Conservation (phyloP, 2,113 vertebrate genomes). For the Anthoscopus minutus region DNA sequence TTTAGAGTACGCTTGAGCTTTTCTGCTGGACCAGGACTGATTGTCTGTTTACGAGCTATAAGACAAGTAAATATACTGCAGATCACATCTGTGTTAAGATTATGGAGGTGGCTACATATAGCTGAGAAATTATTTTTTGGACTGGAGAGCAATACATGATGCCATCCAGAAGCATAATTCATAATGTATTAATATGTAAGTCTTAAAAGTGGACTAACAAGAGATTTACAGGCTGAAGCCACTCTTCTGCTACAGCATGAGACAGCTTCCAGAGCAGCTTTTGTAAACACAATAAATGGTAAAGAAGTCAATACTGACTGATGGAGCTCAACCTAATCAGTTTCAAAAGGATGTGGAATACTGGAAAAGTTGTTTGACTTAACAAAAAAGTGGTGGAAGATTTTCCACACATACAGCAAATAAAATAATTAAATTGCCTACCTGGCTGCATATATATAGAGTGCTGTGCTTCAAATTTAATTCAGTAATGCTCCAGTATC, state of each 20-base stretch:
- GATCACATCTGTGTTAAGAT: neutral
- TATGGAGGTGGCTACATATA: neutral
- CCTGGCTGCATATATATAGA: neutral
- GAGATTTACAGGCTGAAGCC: slow-evolving; percentile 38
- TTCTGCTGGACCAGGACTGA: neutral
- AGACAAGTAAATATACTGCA: neutral
- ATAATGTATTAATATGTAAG: slow-evolving; percentile 34
- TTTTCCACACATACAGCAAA: neutral
- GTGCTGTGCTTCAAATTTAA: neutral
- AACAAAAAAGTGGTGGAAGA: neutral
- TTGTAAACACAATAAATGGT: neutral
- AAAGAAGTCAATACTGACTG: neutral
- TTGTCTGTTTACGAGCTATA: neutral
- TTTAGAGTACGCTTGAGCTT: neutral
- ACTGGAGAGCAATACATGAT: neutral
- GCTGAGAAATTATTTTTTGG: neutral
- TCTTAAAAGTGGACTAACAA: slow-evolving; percentile 14
- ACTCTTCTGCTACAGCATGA: slow-evolving; percentile 13
- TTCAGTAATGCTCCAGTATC: neutral
- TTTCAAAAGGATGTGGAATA: neutral
- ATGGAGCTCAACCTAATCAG: neutral
- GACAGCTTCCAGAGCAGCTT: slow-evolving; percentile 8
- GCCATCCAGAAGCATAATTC: slow-evolving; percentile 1
- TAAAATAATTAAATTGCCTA: neutral
- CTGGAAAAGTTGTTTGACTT: neutral